Percentiles rank a stretch among this genome's conserved stretches.
Evolutionary conservation across 2,888 invertebrate genomes (phyloP).

Genomic region (Hololepta plana): DNA sequence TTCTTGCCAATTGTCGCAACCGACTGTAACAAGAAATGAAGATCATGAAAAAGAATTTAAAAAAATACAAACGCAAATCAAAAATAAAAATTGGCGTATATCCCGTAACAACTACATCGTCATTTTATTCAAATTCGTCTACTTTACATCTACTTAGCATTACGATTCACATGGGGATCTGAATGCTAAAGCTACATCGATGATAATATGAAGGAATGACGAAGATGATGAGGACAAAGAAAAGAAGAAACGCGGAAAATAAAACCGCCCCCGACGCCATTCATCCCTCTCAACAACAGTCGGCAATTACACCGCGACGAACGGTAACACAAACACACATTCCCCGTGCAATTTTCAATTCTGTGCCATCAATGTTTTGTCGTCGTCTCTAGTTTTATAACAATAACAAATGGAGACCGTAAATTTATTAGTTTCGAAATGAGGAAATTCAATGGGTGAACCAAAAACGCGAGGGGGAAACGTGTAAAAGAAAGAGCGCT

Average conservation of each 20-base stretch:
- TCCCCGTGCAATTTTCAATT: too few relatives aligned
- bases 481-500: too few relatives aligned
- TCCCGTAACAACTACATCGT: not conserved
- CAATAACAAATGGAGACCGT: too few relatives aligned
- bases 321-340: constrained; percentile 1
- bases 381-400: too few relatives aligned
- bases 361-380: too few relatives aligned
- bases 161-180: constrained; percentile 9
- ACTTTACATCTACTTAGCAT: constrained; percentile 8
- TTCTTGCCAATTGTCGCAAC: constrained; percentile 66
- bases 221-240: too few relatives aligned
- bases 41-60: constrained; percentile 1
- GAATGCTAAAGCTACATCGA: constrained; percentile 11
- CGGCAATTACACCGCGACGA: constrained; percentile 11
- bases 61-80: constrained; percentile 1
- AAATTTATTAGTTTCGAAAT: too few relatives aligned
- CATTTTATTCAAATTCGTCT: constrained; percentile 1
- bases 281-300: constrained; percentile 13
- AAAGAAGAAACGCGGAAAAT: too few relatives aligned
- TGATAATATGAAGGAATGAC: too few relatives aligned
- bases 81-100: not conserved
- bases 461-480: too few relatives aligned
- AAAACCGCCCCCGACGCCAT: constrained; percentile 10
- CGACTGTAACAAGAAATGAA: constrained; percentile 38
- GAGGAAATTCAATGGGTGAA: too few relatives aligned